A percentile compares a stretch with the other conserved stretches of the same genome.
phyloP scores from a whole-genome alignment of 2,113 vertebrate species.

The Myxocyprinus asiaticus region DNA sequence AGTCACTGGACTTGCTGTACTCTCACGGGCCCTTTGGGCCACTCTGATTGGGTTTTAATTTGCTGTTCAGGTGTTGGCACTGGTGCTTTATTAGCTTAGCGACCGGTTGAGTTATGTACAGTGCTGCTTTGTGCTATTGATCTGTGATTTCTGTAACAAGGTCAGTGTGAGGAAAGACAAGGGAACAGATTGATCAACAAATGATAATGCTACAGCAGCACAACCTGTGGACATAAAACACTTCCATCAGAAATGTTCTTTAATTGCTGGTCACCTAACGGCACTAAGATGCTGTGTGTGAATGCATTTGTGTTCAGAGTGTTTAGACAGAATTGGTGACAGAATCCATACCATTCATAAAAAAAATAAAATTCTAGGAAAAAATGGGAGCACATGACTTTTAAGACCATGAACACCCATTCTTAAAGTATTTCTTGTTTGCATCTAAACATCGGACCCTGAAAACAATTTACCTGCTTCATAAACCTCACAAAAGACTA shows the following conservation, averaged over 20 bases:
- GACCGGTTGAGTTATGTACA: constrained; percentile 39
- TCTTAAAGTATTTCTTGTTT: too few relatives aligned
- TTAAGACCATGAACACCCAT: too few relatives aligned
- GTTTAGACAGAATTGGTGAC: too few relatives aligned
- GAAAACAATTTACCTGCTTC: too few relatives aligned
- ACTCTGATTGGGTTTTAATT: constrained; percentile 73
- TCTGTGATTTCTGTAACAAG: constrained; percentile 47
- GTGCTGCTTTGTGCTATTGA: constrained; percentile 48
- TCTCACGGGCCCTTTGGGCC: constrained; percentile 41
- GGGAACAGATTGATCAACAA: constrained; percentile 47
- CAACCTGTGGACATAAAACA: constrained; percentile 51
- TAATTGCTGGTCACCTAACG: constrained; percentile 59
- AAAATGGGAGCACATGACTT: too few relatives aligned
- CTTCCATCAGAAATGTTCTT: constrained; percentile 56
- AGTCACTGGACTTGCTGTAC: constrained; percentile 33
- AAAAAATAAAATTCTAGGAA: too few relatives aligned
- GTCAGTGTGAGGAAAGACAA: constrained; percentile 33
- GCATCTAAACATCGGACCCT: too few relatives aligned
- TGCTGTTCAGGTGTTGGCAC: constrained; percentile 63
- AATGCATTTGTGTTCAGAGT: too few relatives aligned
- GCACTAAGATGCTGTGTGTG: constrained; percentile 43
- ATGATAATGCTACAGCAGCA: constrained; percentile 33
- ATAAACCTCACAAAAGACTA: too few relatives aligned
- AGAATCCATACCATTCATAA: too few relatives aligned
- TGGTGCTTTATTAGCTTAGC: constrained; percentile 38